Base-by-base conservation (phyloP, 2,113 vertebrate species). In the Ophthalmolycus amberensis region DNA sequence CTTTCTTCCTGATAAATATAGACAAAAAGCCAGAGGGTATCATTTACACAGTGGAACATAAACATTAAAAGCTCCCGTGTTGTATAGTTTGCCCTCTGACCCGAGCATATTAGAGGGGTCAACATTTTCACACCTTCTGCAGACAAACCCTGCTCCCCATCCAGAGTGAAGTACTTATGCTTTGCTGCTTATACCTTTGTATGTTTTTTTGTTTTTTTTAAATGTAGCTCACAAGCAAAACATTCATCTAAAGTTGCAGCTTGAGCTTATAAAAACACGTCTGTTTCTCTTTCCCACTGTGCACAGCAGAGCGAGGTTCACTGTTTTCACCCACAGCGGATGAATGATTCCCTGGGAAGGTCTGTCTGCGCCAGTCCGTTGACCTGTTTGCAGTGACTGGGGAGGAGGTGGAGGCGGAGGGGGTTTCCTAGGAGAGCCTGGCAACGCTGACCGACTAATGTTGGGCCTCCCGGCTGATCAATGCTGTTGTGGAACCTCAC, bases 381-480 rank as follows among this genome's bases (percentile, higher is more conserved):
- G 84, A 89, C 86, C 85, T 82, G 86, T 88, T 90, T 82, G 85
- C 88, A 78, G 77, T 63, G 71, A 60, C 50, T 69, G 59, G 48
- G 54, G 58, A 50, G 70, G 52, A 11, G 27, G 67, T 14, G 54
- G 70, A 12, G 59, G 44, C 4, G 38, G 34, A 18, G 10, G 27
- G 71, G 40, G 88, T 88, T 87, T 92, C 90, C 89, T 60, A 88
- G 89, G 88, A 83, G 90, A 84, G 62, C 80, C 71, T 91, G 84
- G 87, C 89, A 80, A 90, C 79, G 14, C 72, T 29, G 62, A 75
- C 78, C 54, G 75, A 75, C 80, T 83, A 87, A 82, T 82, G 74
- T 76, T 46, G 74, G 87, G 88, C 84, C 83, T 89, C 88, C 56
- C 20, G 73, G 76, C 76, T 81, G 73, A 90, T 91, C 90, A 84